A percentile compares a stretch with the other conserved stretches of the same genome.
phyloP scores from a whole-genome alignment of 2,113 vertebrate species.

The Notarius lentiginosus region DNA sequence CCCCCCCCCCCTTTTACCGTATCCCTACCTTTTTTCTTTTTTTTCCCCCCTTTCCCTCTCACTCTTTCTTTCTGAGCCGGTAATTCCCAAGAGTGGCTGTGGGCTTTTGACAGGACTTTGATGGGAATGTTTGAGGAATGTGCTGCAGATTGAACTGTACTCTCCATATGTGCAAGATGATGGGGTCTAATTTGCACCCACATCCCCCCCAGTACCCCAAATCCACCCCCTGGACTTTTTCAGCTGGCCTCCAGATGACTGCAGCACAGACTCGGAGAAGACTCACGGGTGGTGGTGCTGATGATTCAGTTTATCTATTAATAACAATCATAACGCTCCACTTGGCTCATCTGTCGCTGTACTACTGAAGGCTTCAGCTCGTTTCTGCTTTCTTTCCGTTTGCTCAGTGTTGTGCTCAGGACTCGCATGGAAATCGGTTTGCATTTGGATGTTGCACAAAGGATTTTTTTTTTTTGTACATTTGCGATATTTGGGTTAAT shows the following conservation, averaged over 20 bases:
- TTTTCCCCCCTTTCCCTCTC: background rate
- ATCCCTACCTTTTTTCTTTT: conserved; percentile 34
- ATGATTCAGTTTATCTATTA: conserved; percentile 34
- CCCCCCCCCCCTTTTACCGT: conserved; percentile 41
- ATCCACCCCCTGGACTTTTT: conserved; percentile 28
- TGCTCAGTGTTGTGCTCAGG: background rate
- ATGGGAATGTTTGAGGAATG: conserved; percentile 44
- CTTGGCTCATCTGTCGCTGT: conserved; percentile 32
- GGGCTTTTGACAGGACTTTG: conserved; percentile 31
- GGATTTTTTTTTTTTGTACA: background rate
- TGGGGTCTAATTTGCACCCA: conserved; percentile 39
- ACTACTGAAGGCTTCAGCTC: background rate
- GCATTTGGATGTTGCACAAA: background rate
- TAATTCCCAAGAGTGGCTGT: conserved; percentile 18
- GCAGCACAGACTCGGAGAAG: conserved; percentile 7
- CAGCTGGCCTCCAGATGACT: conserved; percentile 59
- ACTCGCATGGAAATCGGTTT: background rate
- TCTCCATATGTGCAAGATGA: conserved; percentile 42
- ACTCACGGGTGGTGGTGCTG: conserved; percentile 11
- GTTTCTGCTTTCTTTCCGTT: background rate
- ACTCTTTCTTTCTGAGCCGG: background rate
- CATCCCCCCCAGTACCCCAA: background rate
- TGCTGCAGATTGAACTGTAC: conserved; percentile 38
- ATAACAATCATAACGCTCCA: conserved; percentile 41
- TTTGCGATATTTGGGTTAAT: background rate